These are phyloP conservation scores for Aurelia sp. DNA, from an alignment of 30 jellyfish, hydroid and myxozoan species.

Conservation along the genomic window DNA sequence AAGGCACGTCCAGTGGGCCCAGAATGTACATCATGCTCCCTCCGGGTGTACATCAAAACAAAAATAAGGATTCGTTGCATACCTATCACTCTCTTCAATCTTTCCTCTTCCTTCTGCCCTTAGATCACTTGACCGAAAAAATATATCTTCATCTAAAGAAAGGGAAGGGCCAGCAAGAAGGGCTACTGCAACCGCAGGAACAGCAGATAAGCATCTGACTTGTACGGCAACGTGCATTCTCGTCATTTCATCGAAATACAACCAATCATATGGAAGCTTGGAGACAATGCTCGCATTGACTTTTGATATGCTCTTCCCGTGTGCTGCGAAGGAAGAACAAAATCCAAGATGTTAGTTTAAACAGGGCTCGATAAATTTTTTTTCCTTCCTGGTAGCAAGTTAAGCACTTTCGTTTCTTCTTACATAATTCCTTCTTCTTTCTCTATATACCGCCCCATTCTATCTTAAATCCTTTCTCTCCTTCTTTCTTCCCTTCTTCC, in stretches of 20 bases:
- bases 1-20: too few species aligned
- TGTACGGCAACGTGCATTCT: constrained; percentile 86
- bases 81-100: constrained; percentile 85
- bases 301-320: constrained; percentile 21
- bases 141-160: constrained; percentile 67
- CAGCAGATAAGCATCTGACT: constrained; percentile 77
- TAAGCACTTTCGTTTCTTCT: too few species aligned
- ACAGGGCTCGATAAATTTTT: too few species aligned
- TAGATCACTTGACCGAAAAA: constrained; percentile 59
- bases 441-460: too few species aligned
- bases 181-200: constrained; percentile 88
- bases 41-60: too few species aligned
- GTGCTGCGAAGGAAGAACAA: not conserved
- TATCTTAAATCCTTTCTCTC: too few species aligned
- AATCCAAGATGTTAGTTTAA: too few species aligned
- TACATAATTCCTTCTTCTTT: too few species aligned
- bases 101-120: constrained; percentile 1
- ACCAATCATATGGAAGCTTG: constrained; percentile 88
- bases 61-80: not conserved
- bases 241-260: constrained; percentile 88
- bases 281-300: constrained; percentile 52
- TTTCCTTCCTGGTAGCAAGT: too few species aligned
- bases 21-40: too few species aligned
- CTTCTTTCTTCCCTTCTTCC: too few species aligned
- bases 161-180: constrained; percentile 86